A percentile compares a stretch with the other conserved stretches of the same genome.
Evolutionary conservation across 2,888 invertebrate genomes (phyloP).

Genomic region (Flexamia atlantica): DNA sequence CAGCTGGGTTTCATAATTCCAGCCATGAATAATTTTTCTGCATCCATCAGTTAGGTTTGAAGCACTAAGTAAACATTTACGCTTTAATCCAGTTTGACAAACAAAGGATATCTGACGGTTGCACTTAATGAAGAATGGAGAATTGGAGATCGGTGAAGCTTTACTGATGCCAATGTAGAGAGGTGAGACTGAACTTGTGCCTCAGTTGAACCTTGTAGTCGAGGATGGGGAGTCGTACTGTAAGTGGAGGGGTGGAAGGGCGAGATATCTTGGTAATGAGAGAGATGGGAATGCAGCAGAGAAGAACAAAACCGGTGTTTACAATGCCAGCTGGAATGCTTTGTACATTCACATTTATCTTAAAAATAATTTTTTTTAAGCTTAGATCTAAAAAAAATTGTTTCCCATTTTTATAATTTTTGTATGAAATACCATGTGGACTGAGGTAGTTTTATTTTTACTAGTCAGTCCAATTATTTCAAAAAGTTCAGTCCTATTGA

Average conservation of each 20-base stretch:
- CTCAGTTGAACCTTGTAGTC: background rate
- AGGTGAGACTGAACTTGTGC: background rate
- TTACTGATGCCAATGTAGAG: background rate
- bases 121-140: background rate
- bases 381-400: too few relatives aligned
- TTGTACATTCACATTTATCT: too few relatives aligned
- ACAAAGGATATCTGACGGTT: background rate
- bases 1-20: too few relatives aligned
- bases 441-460: too few relatives aligned
- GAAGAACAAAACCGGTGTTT: conserved; percentile 5
- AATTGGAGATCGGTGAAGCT: background rate
- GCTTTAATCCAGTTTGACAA: background rate
- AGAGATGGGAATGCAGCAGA: background rate
- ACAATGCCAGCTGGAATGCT: background rate
- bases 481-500: too few relatives aligned
- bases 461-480: too few relatives aligned
- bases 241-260: background rate
- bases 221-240: background rate
- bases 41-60: too few relatives aligned
- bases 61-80: too few relatives aligned
- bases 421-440: too few relatives aligned
- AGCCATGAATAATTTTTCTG: too few relatives aligned
- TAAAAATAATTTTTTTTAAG: too few relatives aligned
- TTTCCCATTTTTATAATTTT: too few relatives aligned
- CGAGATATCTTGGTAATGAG: conserved; percentile 27